Evolutionary conservation across 2,797 vertebrate genomes (phyloP).

Genomic region (Mico argentatus): DNA sequence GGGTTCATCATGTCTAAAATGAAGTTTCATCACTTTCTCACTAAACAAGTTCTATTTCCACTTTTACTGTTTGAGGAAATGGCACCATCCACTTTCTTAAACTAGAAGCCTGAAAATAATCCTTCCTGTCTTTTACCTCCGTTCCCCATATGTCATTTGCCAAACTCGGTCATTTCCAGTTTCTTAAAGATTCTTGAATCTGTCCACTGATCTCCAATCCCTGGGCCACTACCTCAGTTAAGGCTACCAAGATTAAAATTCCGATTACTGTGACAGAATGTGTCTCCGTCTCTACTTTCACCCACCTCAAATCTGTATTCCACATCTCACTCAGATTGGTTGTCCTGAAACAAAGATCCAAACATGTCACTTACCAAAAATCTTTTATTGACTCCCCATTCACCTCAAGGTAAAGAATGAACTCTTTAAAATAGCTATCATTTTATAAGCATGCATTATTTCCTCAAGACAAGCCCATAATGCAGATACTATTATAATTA

Average conservation of each 20-base stretch:
- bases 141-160: not conserved
- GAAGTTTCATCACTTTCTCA: not conserved
- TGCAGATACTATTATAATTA: not conserved
- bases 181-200: not conserved
- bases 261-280: not conserved
- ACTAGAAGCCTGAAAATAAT: not conserved
- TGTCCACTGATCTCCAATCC: not conserved
- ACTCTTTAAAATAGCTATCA: not conserved
- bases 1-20: not conserved
- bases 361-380: not conserved
- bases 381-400: not conserved
- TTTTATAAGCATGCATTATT: not conserved
- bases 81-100: not conserved
- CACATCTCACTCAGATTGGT: not conserved
- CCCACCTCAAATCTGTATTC: not conserved
- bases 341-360: not conserved
- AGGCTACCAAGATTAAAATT: not conserved
- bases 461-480: not conserved
- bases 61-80: not conserved
- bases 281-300: not conserved
- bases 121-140: not conserved
- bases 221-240: not conserved
- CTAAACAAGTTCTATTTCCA: conserved; percentile 12
- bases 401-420: not conserved
- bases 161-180: not conserved